Base-by-base conservation (phyloP, 2,797 vertebrate species). In the Chrysolophus pictus region DNA sequence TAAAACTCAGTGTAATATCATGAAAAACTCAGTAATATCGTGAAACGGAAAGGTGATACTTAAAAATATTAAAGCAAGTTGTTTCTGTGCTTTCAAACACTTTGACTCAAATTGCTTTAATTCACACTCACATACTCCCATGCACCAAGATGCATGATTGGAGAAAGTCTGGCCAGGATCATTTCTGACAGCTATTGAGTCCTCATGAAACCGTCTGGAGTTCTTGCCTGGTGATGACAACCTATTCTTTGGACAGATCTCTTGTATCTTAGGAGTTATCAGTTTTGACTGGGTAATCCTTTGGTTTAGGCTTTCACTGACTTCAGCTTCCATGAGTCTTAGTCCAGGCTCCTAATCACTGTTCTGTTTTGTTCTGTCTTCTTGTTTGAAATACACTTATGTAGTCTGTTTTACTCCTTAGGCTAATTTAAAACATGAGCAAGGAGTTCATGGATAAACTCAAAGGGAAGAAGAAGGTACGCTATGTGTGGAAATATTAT, bases 131-230 rank as follows among this genome's bases (percentile, higher is more conserved):
- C 2, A 0, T 26, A 21, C 37, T 87, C 24, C 33, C 15, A 62
- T 65, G 31, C 69, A 55, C 37, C 10, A 3, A 1, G 1, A 16
- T 49, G 23, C 17, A 1, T 64, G 31, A 58, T 31, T 37, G 22
- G 19, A 74, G 31, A 9, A 74, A 41, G 31, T 29, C 68, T 94
- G 72, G 15, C 22, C 53, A 31, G 17, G 71, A 3, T 39, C 68
- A 26, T 35, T 90, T 81, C 46, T 55, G 67, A 70, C 31, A 55
- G 9, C 31, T 88, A 4, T 42, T 51, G 18, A 37, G 31, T 29
- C 33, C 10, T 65, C 21, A 2, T 15, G 44, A 60, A 6, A 10
- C 0, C 0, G 16, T 42, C 29, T 42, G 6, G n/a, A 8, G 5
- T 88, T 84, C 72, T 72, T 79, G 28, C 41, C 41, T 39, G 13